A percentile compares a stretch with the other conserved stretches of the same genome.
Conservation (phyloP, 2,113 vertebrate genomes). For the Tachuris rubrigastra region DNA sequence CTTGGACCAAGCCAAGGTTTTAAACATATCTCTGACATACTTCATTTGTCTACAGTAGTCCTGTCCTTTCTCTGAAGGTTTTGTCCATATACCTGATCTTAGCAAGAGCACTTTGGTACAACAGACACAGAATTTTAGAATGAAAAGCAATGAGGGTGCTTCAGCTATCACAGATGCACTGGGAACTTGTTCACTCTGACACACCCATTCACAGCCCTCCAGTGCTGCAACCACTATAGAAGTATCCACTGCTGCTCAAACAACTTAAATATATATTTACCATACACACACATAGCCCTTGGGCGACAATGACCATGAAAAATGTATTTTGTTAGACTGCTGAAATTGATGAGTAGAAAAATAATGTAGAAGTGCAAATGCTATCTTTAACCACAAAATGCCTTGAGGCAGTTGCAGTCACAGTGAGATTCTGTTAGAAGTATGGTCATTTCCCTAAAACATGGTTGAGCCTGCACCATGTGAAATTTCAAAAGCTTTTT, state of each 20-base stretch:
- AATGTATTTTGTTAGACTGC: slow-evolving; percentile 16
- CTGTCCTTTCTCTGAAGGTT: neutral
- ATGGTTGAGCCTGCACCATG: neutral
- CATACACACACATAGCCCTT: neutral
- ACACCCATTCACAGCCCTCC: slow-evolving; percentile 22
- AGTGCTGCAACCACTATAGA: neutral
- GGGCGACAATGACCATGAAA: neutral
- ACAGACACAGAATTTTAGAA: neutral
- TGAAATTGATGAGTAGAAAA: neutral
- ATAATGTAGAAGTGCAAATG: slow-evolving; percentile 13
- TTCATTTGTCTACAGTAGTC: neutral
- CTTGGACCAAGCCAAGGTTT: neutral
- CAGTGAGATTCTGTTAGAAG: slow-evolving; percentile 31
- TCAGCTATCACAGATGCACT: neutral
- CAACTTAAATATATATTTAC: neutral
- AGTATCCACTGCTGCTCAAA: neutral
- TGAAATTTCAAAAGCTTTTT: neutral
- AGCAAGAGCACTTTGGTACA: neutral
- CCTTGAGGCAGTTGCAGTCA: neutral
- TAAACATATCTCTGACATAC: neutral
- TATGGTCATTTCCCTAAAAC: neutral
- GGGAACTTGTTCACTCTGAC: neutral
- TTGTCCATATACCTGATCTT: neutral
- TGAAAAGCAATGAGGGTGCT: neutral
- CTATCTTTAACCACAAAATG: slow-evolving; percentile 11